Evolutionary conservation across 1,140 invertebrate species (phyloP), one percentile per base, ranked within the genome.

Genomic region (Brachionus rubens): DNA sequence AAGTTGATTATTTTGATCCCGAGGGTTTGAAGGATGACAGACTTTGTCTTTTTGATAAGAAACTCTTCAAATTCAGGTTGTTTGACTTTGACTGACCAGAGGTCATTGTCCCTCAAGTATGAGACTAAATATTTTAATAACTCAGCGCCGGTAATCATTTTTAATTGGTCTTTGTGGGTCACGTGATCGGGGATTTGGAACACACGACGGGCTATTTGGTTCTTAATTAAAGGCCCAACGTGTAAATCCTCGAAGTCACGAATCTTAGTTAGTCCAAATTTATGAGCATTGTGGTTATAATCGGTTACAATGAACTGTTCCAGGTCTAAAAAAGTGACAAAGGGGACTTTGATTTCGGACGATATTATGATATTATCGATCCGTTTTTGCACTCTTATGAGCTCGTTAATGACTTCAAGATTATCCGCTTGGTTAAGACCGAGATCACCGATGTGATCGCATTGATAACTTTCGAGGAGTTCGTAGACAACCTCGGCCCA

Each of bases 1-100:
- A 72, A 36, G 41, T 72, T 72, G 4, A 54, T 72, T n/a, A 72
- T 72, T 72, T 50, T 72, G 12, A 72, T 24, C 2, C 46, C 68
- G 6, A 72, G 16, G 12, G 48, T 26, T 21, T 50, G 30, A 54
- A 33, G 9, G 24, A n/a, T n/a, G 4, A 19, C n/a, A 1, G 50
- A n/a, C n/a, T 54, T 54, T 21, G 28, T 19, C 33, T 72, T 72
- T 40, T 72, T 36, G 10, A 33, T 36, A 24, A 72, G 12, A 14
- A 26, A 72, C 12, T 30, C 46, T 50, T 72, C 68, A 5, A 72
- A 50, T 40, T 72, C 50, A 40, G 10, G 4, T 50, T 47, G 46
- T 30, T 72, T 72, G 2, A 72, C 33, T 72, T 72, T 72, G 10
- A 24, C 21, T 26, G 28, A 50, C 68, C 68, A 72, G 2, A 72